Conservation (phyloP, 2,113 vertebrate species). For the Neopipo cinnamomea region DNA sequence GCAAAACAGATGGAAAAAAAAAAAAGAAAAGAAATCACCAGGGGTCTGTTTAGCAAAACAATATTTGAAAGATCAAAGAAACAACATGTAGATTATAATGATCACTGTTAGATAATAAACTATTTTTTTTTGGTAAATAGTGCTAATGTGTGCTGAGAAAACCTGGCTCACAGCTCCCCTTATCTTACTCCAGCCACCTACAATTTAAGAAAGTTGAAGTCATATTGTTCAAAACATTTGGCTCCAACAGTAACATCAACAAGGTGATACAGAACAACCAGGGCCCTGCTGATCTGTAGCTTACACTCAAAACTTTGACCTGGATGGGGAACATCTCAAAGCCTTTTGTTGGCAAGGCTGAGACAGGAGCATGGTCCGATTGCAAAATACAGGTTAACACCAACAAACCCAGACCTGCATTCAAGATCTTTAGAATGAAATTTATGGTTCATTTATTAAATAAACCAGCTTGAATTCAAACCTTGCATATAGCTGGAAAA, state of each 20-base stretch:
- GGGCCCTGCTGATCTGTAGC: background rate
- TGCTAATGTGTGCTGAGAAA: background rate
- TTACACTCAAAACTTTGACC: background rate
- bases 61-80: background rate
- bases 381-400: background rate
- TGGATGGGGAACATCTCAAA: background rate
- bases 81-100: background rate
- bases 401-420: background rate
- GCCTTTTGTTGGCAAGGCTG: background rate
- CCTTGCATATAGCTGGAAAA: background rate
- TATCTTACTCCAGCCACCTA: background rate
- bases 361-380: background rate
- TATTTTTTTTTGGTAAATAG: background rate
- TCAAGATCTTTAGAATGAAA: background rate
- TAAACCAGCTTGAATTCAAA: background rate
- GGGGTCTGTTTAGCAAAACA: background rate
- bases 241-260: background rate
- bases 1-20: background rate
- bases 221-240: background rate
- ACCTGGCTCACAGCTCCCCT: background rate
- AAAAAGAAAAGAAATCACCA: background rate
- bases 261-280: background rate
- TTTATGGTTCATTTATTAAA: background rate
- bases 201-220: background rate
- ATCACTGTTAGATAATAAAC: background rate